Conservation (phyloP, 1,140 invertebrate species). For the Zaprionus davidi region DNA sequence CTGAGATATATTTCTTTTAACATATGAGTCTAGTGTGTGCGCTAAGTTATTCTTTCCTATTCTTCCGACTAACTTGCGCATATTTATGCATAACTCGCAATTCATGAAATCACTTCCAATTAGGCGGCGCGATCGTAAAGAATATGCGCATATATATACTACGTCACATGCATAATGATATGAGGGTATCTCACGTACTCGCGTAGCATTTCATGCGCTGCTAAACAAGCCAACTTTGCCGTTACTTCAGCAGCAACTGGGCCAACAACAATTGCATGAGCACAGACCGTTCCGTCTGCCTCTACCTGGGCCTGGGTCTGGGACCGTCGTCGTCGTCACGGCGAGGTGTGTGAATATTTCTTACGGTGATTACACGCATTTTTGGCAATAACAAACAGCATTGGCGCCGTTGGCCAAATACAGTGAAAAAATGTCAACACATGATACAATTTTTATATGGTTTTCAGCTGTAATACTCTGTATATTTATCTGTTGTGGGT, state of each 20-base stretch:
- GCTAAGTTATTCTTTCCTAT: conserved; percentile 1
- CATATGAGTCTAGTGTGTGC: background rate
- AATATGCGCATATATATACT: conserved; percentile 23
- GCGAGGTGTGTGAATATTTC: conserved; percentile 77
- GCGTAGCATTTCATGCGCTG: conserved; percentile 43
- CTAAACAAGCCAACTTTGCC: conserved; percentile 23
- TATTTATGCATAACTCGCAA: conserved; percentile 24
- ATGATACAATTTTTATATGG: conserved; percentile 48
- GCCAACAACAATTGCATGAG: conserved; percentile 72
- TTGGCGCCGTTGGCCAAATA: conserved; percentile 64
- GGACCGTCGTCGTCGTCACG: conserved; percentile 14
- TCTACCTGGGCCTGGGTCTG: background rate
- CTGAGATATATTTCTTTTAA: background rate
- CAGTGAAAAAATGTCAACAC: conserved; percentile 77
- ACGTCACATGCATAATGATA: conserved; percentile 21
- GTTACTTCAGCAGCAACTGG: conserved; percentile 35
- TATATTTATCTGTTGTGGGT: conserved; percentile 2
- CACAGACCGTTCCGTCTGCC: conserved; percentile 11
- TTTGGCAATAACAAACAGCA: conserved; percentile 64
- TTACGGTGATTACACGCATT: conserved; percentile 72
- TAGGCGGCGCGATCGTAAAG: conserved; percentile 18
- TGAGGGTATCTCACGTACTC: conserved; percentile 18
- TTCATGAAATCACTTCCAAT: conserved; percentile 20
- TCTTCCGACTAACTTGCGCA: conserved; percentile 11
- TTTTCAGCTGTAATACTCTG: conserved; percentile 25